Conservation (phyloP, 2,888 invertebrate species). For the Eugnorisma glareosa region DNA sequence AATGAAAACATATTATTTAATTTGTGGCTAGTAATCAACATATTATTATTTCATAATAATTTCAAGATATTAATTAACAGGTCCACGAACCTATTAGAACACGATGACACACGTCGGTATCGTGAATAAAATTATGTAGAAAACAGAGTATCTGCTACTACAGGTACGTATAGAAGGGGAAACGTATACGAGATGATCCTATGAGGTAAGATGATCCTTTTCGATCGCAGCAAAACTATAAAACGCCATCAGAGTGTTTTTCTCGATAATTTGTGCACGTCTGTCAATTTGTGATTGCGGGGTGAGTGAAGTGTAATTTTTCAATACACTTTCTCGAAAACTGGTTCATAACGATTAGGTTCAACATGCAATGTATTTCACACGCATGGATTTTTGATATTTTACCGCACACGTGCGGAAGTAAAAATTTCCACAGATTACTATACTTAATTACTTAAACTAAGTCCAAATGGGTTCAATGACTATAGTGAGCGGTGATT, state of each 20-base stretch:
- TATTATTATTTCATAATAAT: constrained; percentile 19
- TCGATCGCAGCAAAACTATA: neutral
- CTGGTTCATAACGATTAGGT: no score
- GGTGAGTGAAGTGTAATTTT: no score
- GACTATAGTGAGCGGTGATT: no score
- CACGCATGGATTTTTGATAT: no score
- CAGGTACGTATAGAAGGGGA: neutral
- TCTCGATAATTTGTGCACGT: neutral
- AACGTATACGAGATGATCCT: neutral
- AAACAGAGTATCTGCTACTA: neutral
- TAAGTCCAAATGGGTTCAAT: no score
- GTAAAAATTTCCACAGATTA: no score
- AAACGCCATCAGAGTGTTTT: neutral
- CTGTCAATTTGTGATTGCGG: neutral
- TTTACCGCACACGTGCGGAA: no score
- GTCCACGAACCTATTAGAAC: constrained; percentile 27
- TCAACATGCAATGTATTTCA: no score
- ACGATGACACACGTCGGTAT: constrained; percentile 6
- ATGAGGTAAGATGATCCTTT: neutral
- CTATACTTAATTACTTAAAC: no score
- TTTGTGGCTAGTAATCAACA: neutral
- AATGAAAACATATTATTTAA: neutral
- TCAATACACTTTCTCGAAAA: no score
- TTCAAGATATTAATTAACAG: constrained; percentile 12
- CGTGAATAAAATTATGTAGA: constrained; percentile 21